A percentile compares a stretch with the other conserved stretches of the same genome.
These are phyloP conservation scores for Drosophila anomalata DNA, from an alignment of 2,888 invertebrate species.

Conservation along the genomic window DNA sequence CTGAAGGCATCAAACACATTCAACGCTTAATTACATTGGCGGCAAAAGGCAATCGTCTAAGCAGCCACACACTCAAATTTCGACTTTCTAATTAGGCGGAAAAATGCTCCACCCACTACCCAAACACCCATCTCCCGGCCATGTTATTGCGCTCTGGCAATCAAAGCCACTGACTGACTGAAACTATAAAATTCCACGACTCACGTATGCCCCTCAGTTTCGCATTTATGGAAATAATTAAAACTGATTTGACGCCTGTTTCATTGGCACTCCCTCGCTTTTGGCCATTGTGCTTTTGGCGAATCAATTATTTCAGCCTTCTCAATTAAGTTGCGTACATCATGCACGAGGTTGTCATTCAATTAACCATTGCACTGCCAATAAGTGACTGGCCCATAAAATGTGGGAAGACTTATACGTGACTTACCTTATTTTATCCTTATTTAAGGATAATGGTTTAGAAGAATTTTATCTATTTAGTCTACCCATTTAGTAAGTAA, in stretches of 20 bases:
- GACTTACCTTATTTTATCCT: slow-evolving; percentile 35
- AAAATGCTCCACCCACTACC: slow-evolving; percentile 24
- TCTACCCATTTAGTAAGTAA: background rate
- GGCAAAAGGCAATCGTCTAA: slow-evolving; percentile 24
- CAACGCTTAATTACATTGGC: slow-evolving; percentile 50
- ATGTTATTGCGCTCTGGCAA: slow-evolving; percentile 48
- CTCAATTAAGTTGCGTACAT: slow-evolving; percentile 40
- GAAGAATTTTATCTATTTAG: background rate
- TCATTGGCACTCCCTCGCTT: slow-evolving; percentile 28
- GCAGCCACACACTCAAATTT: slow-evolving; percentile 21
- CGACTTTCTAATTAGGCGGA: slow-evolving; percentile 55
- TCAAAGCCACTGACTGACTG: slow-evolving; percentile 51
- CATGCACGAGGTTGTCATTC: slow-evolving; percentile 60
- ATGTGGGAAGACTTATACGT: slow-evolving; percentile 51
- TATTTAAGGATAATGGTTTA: background rate
- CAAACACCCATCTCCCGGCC: background rate
- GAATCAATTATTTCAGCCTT: slow-evolving; percentile 1
- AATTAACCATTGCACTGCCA: slow-evolving; percentile 52
- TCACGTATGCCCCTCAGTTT: slow-evolving; percentile 52
- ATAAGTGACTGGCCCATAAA: slow-evolving; percentile 37
- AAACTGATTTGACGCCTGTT: slow-evolving; percentile 63
- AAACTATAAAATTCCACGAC: slow-evolving; percentile 47
- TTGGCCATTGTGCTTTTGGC: slow-evolving; percentile 1
- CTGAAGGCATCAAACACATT: slow-evolving; percentile 45
- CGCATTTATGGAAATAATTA: slow-evolving; percentile 70